Conservation (phyloP, 2,888 invertebrate species). For the Eutolmus rufibarbis region DNA sequence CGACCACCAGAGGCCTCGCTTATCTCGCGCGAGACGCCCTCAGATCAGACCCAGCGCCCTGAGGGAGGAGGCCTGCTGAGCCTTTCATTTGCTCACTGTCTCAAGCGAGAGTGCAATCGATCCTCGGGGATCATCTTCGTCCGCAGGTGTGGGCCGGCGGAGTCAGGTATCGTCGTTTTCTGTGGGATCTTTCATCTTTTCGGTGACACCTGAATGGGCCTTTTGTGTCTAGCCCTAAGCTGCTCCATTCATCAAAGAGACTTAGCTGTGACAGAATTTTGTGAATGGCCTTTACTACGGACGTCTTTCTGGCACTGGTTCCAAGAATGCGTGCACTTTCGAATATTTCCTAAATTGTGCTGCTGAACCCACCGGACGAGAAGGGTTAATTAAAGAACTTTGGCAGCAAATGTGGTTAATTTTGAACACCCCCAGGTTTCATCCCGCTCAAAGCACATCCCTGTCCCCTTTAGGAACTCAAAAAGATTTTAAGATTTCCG, state of each 20-base stretch:
- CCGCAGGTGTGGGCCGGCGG: neutral
- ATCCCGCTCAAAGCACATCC: neutral
- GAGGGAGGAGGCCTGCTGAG: neutral
- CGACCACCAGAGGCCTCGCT: neutral
- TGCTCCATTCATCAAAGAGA: neutral
- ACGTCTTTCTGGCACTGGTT: neutral
- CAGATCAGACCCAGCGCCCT: neutral
- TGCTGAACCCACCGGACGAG: neutral
- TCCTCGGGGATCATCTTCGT: neutral
- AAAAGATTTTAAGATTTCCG: neutral
- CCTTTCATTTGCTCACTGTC: neutral
- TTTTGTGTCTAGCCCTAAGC: neutral
- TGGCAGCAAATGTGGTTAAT: neutral
- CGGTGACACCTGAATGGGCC: neutral
- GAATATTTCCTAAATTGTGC: neutral
- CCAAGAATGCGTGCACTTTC: neutral
- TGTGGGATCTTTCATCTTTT: neutral
- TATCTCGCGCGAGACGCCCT: neutral
- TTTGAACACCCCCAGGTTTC: neutral
- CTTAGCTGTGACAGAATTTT: neutral
- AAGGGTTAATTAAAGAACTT: neutral
- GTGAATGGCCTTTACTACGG: neutral
- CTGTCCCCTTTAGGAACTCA: neutral
- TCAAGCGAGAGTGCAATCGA: neutral
- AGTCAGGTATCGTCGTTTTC: neutral